Evolutionary conservation across 2,888 invertebrate species (phyloP).

Genomic region (Ectobius pallidus): DNA sequence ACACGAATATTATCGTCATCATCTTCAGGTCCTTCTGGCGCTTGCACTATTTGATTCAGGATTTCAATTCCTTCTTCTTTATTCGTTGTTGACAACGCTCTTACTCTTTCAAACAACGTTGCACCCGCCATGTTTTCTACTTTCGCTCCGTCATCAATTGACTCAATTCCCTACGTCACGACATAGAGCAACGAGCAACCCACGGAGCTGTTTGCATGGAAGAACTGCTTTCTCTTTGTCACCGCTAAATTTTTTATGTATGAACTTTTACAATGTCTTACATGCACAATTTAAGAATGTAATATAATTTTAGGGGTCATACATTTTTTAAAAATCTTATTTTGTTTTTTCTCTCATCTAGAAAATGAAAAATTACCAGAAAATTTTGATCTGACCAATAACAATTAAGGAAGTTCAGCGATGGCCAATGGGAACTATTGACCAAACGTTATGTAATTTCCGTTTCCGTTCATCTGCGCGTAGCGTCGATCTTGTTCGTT

Average conservation of each 20-base stretch:
- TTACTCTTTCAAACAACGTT: constrained; percentile 86
- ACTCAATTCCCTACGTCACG: background rate
- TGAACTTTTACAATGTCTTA: no score
- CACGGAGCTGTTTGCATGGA: no score
- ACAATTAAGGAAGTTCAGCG: no score
- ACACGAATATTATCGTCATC: constrained; percentile 90
- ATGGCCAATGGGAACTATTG: background rate
- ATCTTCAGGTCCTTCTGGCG: constrained; percentile 76
- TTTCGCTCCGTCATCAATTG: constrained; percentile 57
- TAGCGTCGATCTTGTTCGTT: no score
- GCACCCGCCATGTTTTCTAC: constrained; percentile 81
- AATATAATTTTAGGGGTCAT: no score
- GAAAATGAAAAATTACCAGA: no score
- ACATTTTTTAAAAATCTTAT: no score
- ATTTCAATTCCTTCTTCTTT: constrained; percentile 77
- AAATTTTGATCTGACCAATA: no score
- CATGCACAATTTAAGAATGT: no score
- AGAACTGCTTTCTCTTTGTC: no score
- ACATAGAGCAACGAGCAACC: background rate
- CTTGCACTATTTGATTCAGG: constrained; percentile 78
- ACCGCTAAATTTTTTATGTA: no score
- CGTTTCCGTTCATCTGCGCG: background rate
- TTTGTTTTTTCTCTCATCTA: no score
- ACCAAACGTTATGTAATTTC: background rate
- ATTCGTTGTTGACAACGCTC: constrained; percentile 75